These are phyloP conservation scores for Pachypsylla venusta DNA, from an alignment of 1,140 invertebrate species.

Conservation along the genomic window DNA sequence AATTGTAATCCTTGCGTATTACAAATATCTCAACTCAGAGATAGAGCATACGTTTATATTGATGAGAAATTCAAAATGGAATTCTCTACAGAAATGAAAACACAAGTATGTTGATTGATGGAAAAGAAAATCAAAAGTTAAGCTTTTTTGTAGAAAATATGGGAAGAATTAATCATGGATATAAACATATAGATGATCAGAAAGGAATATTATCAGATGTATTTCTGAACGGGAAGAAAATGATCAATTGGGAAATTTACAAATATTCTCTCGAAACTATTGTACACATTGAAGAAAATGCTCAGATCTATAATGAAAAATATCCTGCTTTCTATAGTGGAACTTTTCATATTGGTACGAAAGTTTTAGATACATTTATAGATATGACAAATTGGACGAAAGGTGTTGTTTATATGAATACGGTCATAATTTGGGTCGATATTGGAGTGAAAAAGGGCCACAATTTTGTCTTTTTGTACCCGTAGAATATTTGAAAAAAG, in stretches of 20 bases:
- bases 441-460: background rate
- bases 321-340: background rate
- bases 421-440: background rate
- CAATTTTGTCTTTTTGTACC: background rate
- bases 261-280: conserved; percentile 11
- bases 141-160: conserved; percentile 67
- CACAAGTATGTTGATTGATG: too few relatives aligned
- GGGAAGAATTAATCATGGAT: conserved; percentile 64
- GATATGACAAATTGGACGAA: background rate
- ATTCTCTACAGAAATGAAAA: too few relatives aligned
- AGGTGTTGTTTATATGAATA: background rate
- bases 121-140: too few relatives aligned
- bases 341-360: background rate
- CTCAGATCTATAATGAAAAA: background rate
- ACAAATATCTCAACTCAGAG: conserved; percentile 26
- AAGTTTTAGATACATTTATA: background rate
- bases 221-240: background rate
- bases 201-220: conserved; percentile 24
- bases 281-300: conserved; percentile 10
- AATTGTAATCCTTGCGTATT: conserved; percentile 29
- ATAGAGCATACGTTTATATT: conserved; percentile 58
- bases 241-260: conserved; percentile 14
- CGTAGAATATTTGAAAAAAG: background rate
- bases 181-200: conserved; percentile 45
- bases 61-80: too few relatives aligned